Evolutionary conservation across 2,888 invertebrate genomes (phyloP).

Genomic region (Hymenopus coronatus): DNA sequence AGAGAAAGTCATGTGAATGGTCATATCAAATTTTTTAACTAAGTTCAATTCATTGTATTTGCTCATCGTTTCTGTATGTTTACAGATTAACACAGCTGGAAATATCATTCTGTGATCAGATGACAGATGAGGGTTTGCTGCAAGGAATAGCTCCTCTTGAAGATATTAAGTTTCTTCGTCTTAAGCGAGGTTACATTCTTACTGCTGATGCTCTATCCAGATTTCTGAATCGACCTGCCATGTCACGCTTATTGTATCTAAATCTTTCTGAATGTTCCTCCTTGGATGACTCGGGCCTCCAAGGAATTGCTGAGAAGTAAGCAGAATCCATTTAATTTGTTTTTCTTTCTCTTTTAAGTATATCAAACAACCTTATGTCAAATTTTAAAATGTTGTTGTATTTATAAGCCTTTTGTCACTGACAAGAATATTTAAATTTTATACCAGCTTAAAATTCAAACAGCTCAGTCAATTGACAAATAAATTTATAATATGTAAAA

Average conservation of each 20-base stretch:
- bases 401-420: too few relatives aligned
- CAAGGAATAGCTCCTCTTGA: conserved; percentile 8
- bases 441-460: too few relatives aligned
- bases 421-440: too few relatives aligned
- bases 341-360: too few relatives aligned
- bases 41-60: too few relatives aligned
- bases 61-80: background rate
- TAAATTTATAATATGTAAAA: too few relatives aligned
- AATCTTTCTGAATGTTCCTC: conserved; percentile 18
- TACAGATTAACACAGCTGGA: conserved; percentile 8
- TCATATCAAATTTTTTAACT: too few relatives aligned
- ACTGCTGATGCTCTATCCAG: background rate
- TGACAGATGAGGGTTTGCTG: conserved; percentile 20
- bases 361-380: too few relatives aligned
- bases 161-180: background rate
- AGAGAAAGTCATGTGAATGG: too few relatives aligned
- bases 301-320: conserved; percentile 17
- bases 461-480: too few relatives aligned
- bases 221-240: conserved; percentile 5
- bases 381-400: too few relatives aligned
- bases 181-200: conserved; percentile 6
- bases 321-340: background rate
- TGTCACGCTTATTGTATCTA: background rate
- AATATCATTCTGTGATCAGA: conserved; percentile 23
- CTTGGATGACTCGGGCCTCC: conserved; percentile 12